Evolutionary conservation across 2,888 invertebrate species (phyloP).

Genomic region (Spicauda simplicius): DNA sequence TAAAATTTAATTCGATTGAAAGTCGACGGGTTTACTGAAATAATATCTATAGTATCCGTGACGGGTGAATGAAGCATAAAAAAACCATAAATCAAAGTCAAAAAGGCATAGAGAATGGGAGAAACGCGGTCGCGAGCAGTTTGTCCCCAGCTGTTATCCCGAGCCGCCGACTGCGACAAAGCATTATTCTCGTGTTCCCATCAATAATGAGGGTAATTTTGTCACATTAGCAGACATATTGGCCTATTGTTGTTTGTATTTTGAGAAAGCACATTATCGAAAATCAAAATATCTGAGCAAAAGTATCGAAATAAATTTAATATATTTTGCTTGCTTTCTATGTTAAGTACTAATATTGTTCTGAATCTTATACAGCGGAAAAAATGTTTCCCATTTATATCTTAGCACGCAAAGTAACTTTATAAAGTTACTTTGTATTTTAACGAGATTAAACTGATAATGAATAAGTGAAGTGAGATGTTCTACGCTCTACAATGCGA

Average conservation of each 20-base stretch:
- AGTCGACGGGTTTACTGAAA: constrained; percentile 53
- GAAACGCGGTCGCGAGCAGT: constrained; percentile 72
- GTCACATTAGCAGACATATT: constrained; percentile 81
- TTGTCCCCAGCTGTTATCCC: constrained; percentile 77
- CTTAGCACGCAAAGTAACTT: no score
- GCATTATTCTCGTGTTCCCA: constrained; percentile 71
- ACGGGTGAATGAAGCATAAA: constrained; percentile 83
- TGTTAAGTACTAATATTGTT: no score
- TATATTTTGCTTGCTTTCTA: no score
- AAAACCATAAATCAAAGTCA: constrained; percentile 85
- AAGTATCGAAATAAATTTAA: not conserved
- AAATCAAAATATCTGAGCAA: constrained; percentile 27
- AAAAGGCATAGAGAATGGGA: constrained; percentile 83
- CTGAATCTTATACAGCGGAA: no score
- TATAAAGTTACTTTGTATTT: no score
- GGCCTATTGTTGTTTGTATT: constrained; percentile 70
- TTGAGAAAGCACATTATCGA: constrained; percentile 37
- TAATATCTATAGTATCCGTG: constrained; percentile 76
- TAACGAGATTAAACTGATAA: no score
- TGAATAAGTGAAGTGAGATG: no score
- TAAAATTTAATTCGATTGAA: constrained; percentile 43
- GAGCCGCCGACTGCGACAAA: constrained; percentile 55
- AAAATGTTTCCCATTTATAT: no score
- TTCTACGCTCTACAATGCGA: no score
- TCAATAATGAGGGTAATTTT: constrained; percentile 85